phyloP scores from a whole-genome alignment of 2,888 invertebrate species.

The Malacosoma neustria region DNA sequence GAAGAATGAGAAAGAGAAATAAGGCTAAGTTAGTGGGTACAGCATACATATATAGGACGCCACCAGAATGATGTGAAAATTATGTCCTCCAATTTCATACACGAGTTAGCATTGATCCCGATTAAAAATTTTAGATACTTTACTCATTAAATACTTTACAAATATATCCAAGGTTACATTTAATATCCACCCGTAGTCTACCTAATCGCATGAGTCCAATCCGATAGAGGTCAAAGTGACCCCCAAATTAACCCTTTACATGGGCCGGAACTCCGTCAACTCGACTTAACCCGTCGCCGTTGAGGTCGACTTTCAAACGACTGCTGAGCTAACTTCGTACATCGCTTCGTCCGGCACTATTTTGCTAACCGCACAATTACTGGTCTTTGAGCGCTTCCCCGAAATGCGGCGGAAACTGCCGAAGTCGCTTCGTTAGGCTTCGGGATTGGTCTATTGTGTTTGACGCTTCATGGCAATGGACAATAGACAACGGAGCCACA shows the following conservation, averaged over 20 bases:
- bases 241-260: conserved; percentile 33
- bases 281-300: conserved; percentile 30
- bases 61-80: too few species aligned
- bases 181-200: too few species aligned
- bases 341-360: conserved; percentile 45
- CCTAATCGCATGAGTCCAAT: conserved; percentile 20
- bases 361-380: conserved; percentile 64
- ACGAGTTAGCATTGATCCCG: too few species aligned
- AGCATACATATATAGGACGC: too few species aligned
- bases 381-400: conserved; percentile 52
- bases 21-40: too few species aligned
- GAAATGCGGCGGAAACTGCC: conserved; percentile 57
- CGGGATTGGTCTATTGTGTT: conserved; percentile 62
- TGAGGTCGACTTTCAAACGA: conserved; percentile 49
- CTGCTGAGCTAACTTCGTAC: conserved; percentile 37
- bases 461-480: conserved; percentile 54
- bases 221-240: conserved; percentile 34
- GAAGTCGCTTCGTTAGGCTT: conserved; percentile 68
- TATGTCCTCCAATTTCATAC: too few species aligned
- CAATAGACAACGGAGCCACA: too few species aligned
- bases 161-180: not conserved
- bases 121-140: too few species aligned
- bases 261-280: conserved; percentile 34
- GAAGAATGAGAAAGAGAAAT: too few species aligned
- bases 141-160: too few species aligned